Percentiles rank a stretch among this genome's conserved stretches.
Evolutionary conservation across 2,888 invertebrate genomes (phyloP).

Genomic region (Tachina lurida): DNA sequence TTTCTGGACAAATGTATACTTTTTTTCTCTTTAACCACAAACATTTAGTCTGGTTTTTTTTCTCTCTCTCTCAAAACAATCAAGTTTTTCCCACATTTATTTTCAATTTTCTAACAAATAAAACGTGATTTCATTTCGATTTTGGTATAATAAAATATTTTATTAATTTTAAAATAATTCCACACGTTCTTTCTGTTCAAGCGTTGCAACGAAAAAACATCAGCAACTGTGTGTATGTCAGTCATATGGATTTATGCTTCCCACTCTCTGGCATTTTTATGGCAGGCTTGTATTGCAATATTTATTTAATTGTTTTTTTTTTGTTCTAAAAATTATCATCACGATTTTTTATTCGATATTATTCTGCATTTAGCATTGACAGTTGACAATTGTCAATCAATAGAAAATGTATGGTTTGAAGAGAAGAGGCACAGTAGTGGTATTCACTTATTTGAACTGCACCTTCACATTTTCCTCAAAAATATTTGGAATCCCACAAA

Average conservation of each 20-base stretch:
- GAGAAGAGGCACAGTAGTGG: background rate
- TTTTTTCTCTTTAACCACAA: constrained; percentile 37
- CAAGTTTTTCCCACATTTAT: constrained; percentile 12
- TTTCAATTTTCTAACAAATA: constrained; percentile 33
- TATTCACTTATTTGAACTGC: background rate
- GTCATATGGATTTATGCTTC: background rate
- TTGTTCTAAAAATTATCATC: constrained; percentile 42
- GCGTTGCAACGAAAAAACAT: background rate
- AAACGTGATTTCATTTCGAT: constrained; percentile 55
- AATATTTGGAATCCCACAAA: too few species aligned
- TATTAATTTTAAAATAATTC: constrained; percentile 36
- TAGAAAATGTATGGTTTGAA: background rate
- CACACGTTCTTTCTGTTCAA: constrained; percentile 44
- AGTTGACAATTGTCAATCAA: constrained; percentile 52
- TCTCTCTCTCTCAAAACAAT: constrained; percentile 27
- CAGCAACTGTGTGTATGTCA: background rate
- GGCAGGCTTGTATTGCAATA: constrained; percentile 31
- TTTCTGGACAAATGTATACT: background rate
- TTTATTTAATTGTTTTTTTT: constrained; percentile 1
- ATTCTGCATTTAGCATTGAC: constrained; percentile 51
- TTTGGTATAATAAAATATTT: constrained; percentile 33
- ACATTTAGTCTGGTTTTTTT: constrained; percentile 36
- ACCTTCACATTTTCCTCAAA: too few species aligned
- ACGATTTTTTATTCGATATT: constrained; percentile 50
- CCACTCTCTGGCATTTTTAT: background rate